Base-by-base conservation (phyloP, 2,113 vertebrate species). In the Picathartes gymnocephalus region DNA sequence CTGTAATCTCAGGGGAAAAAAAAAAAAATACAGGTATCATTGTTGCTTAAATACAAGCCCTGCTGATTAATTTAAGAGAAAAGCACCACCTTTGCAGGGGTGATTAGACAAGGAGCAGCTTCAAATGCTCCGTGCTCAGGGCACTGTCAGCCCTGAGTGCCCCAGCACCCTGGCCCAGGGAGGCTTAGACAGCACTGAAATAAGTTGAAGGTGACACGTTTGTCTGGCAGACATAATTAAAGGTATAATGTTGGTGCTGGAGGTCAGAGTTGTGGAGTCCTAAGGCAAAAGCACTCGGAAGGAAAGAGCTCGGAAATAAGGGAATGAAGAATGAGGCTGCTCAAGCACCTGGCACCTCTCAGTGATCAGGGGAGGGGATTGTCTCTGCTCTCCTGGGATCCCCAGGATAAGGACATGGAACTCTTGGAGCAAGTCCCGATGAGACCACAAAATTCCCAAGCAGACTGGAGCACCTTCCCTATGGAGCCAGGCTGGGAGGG, bases 291-390 rank as follows among this genome's bases (percentile, higher is more conserved):
- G 95, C 93, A 6, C 53, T 64, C 15, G 2, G 66, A 86, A 80
- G 80, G 92, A 95, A 94, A 88, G 86, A 91, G 95, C 90, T 81
- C 6, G 61, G 95, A 96, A 96, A 97, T 95, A 76, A 78, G 87
- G 81, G 94, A 95, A 94, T 97, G 98, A 98, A 94, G 97, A 94
- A 97, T 96, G 96, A 96, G 79, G 92, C 85, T 96, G 72, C 93
- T 90, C 95, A n/a, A 33, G 94, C 92, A 54, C 22, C 91, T 93
- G 96, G 96, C 97, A 95, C 89, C 88, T 93, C 90, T 72, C 35
- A 33, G 56, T 2, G 57, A 68, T 9, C 35, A 16, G 50, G 71
- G 79, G 42, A 62, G 35, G 35, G 79, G 35, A 70, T 90, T 62
- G 15, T 42, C 28, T 54, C 40, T 22, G 0, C 40, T 28, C 73